Percentiles rank a stretch among this genome's conserved stretches.
phyloP scores from a whole-genome alignment of 1,140 invertebrate species.

The Spodoptera litura region DNA sequence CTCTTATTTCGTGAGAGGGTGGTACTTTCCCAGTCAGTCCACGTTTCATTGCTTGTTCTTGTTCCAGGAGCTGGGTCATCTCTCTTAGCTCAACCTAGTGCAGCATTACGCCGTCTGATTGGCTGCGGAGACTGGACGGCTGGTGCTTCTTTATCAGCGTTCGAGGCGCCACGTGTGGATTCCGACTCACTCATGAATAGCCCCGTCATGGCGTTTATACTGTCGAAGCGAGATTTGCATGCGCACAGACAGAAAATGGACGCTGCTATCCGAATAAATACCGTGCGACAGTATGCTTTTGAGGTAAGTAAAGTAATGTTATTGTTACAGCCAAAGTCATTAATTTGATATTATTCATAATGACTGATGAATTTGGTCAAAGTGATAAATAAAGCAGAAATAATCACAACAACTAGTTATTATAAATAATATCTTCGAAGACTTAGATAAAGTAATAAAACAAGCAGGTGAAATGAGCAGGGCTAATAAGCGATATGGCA shows the following conservation, averaged over 20 bases:
- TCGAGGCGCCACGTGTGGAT: slow-evolving; percentile 70
- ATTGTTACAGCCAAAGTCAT: no score
- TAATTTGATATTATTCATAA: no score
- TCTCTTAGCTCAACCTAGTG: slow-evolving; percentile 93
- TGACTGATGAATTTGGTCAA: no score
- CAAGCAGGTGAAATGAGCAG: no score
- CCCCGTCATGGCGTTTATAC: slow-evolving; percentile 77
- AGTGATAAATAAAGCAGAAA: no score
- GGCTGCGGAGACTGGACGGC: slow-evolving; percentile 64
- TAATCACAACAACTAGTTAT: no score
- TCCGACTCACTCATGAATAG: slow-evolving; percentile 66
- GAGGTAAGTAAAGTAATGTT: slow-evolving; percentile 62
- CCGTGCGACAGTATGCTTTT: slow-evolving; percentile 80
- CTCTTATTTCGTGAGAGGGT: no score
- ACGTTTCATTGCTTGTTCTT: not conserved
- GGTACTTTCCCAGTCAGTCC: no score
- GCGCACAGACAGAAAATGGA: slow-evolving; percentile 76
- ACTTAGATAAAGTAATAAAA: no score
- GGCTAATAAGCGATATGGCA: no score
- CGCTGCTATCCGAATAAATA: slow-evolving; percentile 75
- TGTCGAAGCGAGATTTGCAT: slow-evolving; percentile 70
- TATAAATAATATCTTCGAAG: no score
- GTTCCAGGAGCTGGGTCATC: slow-evolving; percentile 88
- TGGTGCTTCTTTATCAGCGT: slow-evolving; percentile 68
- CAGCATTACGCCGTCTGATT: slow-evolving; percentile 90